Percentiles rank a stretch among this genome's conserved stretches.
phyloP scores from a whole-genome alignment of 2,113 vertebrate genomes.

The Gambusia holbrooki region DNA sequence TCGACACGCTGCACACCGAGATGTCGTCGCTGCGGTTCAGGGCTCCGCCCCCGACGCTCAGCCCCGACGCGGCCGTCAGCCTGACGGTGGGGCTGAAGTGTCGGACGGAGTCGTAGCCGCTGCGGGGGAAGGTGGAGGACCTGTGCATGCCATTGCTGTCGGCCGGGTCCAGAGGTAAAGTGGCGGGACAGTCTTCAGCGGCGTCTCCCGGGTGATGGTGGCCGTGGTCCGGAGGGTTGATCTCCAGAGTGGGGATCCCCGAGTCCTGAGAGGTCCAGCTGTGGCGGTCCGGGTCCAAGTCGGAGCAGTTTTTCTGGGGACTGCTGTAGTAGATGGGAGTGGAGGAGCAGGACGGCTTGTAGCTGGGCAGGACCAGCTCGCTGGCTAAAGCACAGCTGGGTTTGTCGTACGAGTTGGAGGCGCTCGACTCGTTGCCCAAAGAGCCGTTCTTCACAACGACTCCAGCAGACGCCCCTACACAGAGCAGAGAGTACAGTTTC shows the following conservation, averaged over 20 bases:
- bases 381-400: conserved; percentile 23
- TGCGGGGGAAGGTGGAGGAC: conserved; percentile 88
- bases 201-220: conserved; percentile 38
- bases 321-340: conserved; percentile 59
- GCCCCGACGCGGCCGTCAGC: background rate
- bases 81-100: conserved; percentile 80
- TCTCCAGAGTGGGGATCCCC: conserved; percentile 91
- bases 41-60: conserved; percentile 29
- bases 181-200: conserved; percentile 48
- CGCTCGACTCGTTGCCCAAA: conserved; percentile 3
- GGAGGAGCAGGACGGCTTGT: conserved; percentile 59
- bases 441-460: conserved; percentile 65
- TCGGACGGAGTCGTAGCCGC: conserved; percentile 82
- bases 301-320: conserved; percentile 44
- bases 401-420: conserved; percentile 48
- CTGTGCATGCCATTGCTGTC: conserved; percentile 76
- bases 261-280: conserved; percentile 91
- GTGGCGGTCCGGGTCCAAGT: conserved; percentile 77
- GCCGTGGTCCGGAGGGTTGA: conserved; percentile 85
- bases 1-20: conserved; percentile 90
- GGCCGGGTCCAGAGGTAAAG: conserved; percentile 53
- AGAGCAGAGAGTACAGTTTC: conserved; percentile 12
- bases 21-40: conserved; percentile 86
- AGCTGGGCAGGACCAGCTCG: conserved; percentile 54
- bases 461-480: conserved; percentile 64